Evolutionary conservation across 2,888 invertebrate species (phyloP).

Genomic region (Eupithecia dodoneata): DNA sequence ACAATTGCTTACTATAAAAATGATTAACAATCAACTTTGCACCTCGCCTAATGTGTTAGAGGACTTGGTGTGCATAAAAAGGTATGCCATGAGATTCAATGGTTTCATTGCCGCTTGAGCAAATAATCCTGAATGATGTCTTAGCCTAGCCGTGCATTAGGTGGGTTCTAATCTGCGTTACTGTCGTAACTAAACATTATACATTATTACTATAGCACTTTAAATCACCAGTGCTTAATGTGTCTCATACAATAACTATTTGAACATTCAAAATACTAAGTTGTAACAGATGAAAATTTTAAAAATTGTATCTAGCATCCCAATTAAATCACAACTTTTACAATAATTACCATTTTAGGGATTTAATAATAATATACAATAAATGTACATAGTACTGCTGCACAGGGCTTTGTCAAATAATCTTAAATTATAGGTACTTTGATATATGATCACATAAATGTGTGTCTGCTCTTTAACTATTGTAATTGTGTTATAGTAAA

Average conservation of each 20-base stretch:
- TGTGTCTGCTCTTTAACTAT: too few species aligned
- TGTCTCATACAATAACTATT: slow-evolving; percentile 63
- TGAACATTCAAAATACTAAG: slow-evolving; percentile 63
- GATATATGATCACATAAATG: slow-evolving; percentile 48
- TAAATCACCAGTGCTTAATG: slow-evolving; percentile 67
- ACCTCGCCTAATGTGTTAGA: slow-evolving; percentile 72
- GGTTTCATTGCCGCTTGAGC: slow-evolving; percentile 82
- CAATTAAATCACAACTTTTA: slow-evolving; percentile 70
- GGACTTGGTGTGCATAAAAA: slow-evolving; percentile 70
- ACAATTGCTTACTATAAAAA: slow-evolving; percentile 83
- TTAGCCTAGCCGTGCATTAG: slow-evolving; percentile 79
- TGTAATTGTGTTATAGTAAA: too few species aligned
- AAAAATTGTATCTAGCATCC: slow-evolving; percentile 74
- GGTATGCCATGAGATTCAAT: slow-evolving; percentile 81
- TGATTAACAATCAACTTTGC: slow-evolving; percentile 83
- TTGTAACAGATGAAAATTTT: slow-evolving; percentile 68
- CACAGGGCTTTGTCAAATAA: slow-evolving; percentile 70
- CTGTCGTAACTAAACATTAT: slow-evolving; percentile 55
- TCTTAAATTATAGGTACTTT: slow-evolving; percentile 62
- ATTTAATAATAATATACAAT: slow-evolving; percentile 72
- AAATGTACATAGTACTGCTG: slow-evolving; percentile 75
- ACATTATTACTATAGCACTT: slow-evolving; percentile 61
- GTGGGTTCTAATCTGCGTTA: slow-evolving; percentile 75
- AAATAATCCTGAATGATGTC: slow-evolving; percentile 75
- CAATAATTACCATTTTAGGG: slow-evolving; percentile 66